These are phyloP conservation scores for Cynocephalus volans DNA, from an alignment of 2,113 vertebrate genomes.

Conservation along the genomic window DNA sequence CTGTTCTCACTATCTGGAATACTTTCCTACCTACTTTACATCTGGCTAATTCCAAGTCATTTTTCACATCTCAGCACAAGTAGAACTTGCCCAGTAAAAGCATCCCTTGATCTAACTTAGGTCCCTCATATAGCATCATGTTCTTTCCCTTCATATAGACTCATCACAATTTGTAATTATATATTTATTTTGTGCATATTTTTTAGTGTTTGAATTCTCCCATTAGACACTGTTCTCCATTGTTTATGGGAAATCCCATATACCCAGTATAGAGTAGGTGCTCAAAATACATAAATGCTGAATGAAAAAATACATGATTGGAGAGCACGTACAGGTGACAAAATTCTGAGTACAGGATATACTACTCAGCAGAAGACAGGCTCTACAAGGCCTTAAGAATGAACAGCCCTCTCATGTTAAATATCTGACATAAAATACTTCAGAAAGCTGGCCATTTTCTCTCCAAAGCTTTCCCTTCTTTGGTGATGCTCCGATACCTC, in stretches of 20 bases:
- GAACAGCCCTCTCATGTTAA: neutral
- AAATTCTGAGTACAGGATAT: neutral
- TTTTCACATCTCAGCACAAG: slow-evolving; percentile 21
- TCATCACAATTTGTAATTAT: neutral
- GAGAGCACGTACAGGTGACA: neutral
- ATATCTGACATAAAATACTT: slow-evolving; percentile 16
- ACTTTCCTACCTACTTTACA: neutral
- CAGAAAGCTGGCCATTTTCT: neutral
- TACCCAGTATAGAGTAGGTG: neutral
- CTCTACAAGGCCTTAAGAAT: neutral
- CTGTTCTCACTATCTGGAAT: neutral
- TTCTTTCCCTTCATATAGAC: neutral
- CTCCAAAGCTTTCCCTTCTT: slow-evolving; percentile 8
- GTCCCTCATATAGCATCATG: neutral
- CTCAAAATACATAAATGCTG: neutral
- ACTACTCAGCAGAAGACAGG: neutral
- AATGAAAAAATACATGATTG: neutral
- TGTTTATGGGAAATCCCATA: neutral
- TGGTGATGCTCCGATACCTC: neutral
- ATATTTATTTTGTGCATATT: neutral
- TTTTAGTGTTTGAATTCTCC: slow-evolving; percentile 44
- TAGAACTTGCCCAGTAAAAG: neutral
- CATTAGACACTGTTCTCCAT: neutral
- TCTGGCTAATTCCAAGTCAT: slow-evolving; percentile 35
- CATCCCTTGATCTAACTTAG: neutral